These are phyloP conservation scores for Mesoligia furuncula DNA, from an alignment of 2,888 invertebrate genomes.

Conservation along the genomic window DNA sequence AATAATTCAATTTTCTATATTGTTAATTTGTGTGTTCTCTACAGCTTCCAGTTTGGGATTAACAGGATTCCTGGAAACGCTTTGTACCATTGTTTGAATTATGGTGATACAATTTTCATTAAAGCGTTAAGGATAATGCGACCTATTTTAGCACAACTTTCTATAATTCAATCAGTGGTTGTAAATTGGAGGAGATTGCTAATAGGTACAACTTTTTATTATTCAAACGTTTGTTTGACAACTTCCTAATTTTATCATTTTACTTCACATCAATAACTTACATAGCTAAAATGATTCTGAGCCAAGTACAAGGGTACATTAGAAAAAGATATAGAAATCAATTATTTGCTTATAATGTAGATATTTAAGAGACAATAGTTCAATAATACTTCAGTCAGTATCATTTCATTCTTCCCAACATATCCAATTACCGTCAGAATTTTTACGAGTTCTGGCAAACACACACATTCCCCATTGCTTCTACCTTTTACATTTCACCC, in stretches of 20 bases:
- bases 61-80: slow-evolving; percentile 72
- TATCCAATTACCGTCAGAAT: slow-evolving; percentile 50
- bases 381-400: slow-evolving; percentile 24
- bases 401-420: slow-evolving; percentile 43
- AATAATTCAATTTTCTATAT: slow-evolving; percentile 84
- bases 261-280: slow-evolving; percentile 3
- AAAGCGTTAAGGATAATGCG: slow-evolving; percentile 43
- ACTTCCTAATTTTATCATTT: background rate
- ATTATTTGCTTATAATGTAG: background rate
- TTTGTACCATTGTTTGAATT: slow-evolving; percentile 62
- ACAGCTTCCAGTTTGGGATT: slow-evolving; percentile 60
- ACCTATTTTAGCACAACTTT: slow-evolving; percentile 52
- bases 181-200: slow-evolving; percentile 34
- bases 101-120: slow-evolving; percentile 64
- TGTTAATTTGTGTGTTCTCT: slow-evolving; percentile 70
- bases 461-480: slow-evolving; percentile 44
- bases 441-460: slow-evolving; percentile 50
- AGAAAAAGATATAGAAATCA: background rate
- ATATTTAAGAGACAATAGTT: slow-evolving; percentile 15
- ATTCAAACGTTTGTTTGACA: slow-evolving; percentile 8
- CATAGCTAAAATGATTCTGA: background rate
- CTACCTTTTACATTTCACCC: slow-evolving; percentile 69
- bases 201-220: slow-evolving; percentile 31
- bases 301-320: background rate
- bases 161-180: slow-evolving; percentile 43